Evolutionary conservation across 2,113 vertebrate genomes (phyloP).

Genomic region (Synodontis membranacea): DNA sequence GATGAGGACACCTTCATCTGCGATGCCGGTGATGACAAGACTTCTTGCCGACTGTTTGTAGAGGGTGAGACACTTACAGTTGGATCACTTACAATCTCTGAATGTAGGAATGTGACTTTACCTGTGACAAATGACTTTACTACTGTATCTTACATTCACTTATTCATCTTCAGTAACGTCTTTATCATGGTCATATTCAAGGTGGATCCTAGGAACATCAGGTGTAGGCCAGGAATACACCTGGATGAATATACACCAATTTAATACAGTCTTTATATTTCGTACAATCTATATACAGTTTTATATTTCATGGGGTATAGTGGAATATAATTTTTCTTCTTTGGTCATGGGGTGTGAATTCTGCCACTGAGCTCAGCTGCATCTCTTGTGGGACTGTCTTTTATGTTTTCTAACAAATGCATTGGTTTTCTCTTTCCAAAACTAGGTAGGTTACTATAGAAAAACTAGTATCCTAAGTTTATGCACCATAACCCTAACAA

Average conservation of each 20-base stretch:
- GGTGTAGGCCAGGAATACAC: not conserved
- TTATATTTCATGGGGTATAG: not conserved
- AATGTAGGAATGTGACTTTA: not conserved
- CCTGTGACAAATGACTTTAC: not conserved
- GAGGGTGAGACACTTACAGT: conserved; percentile 79
- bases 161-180: not conserved
- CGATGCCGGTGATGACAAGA: conserved; percentile 86
- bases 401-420: not conserved
- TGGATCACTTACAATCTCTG: not conserved
- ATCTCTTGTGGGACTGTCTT: not conserved
- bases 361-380: no score
- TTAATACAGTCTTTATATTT: no score
- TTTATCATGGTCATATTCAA: not conserved
- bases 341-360: not conserved
- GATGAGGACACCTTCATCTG: conserved; percentile 92
- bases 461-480: no score
- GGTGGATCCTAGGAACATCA: not conserved
- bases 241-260: not conserved
- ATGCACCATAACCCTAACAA: not conserved
- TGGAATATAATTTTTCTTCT: not conserved
- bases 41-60: conserved; percentile 87
- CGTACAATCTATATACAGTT: no score
- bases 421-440: no score
- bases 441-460: no score
- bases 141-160: no score